Base-by-base conservation (phyloP, 2,797 vertebrate species). In the Hydrophis major region DNA sequence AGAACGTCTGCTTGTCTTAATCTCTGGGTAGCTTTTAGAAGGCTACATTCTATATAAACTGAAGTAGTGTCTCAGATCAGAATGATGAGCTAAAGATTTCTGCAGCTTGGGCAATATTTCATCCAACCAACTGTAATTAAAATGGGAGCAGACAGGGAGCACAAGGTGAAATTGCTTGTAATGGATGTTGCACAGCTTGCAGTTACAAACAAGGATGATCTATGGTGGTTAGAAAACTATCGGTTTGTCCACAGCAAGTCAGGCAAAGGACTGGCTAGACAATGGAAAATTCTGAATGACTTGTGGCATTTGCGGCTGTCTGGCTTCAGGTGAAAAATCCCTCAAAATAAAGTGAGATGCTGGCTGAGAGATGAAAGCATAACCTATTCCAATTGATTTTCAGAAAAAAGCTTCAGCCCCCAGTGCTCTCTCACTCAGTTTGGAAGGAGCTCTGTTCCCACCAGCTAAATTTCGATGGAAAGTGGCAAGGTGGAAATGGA, bases 121-220 rank as follows among this genome's bases (percentile, higher is more conserved):
- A 27, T 0, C 25, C 28, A 59, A 86, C 89, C 93, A 25, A 0
- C 27, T 74, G 57, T 4, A 78, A 56, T 89, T 92, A 92, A 78
- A 61, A 90, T 6, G 28, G 60, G 94, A 92, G 27, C 42, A 92
- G 61, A 93, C n/a, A 59, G 56, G 78, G 55, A 74, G 25, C 28
- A 32, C 13, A 86, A 83, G 32, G 47, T 93, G 86, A 95, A 94
- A 93, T 53, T 90, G 20, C 86, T 47, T 61, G 78, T 92, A 93
- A 92, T 53, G 37, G 66, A 86, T 91, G 28, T 20, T 32, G 94
- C 69, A 47, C 4, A 2, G 28, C 57, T 93, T 93, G 56, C 59
- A 3, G 1, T 90, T 90, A 91, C 42, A 92, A 88, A 93, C 50
- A 25, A 94, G 50, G 32, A 69, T 69, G 50, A 93, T 88, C 87